Evolutionary conservation across 1,140 invertebrate species (phyloP).

Genomic region (Drosophila obscura): DNA sequence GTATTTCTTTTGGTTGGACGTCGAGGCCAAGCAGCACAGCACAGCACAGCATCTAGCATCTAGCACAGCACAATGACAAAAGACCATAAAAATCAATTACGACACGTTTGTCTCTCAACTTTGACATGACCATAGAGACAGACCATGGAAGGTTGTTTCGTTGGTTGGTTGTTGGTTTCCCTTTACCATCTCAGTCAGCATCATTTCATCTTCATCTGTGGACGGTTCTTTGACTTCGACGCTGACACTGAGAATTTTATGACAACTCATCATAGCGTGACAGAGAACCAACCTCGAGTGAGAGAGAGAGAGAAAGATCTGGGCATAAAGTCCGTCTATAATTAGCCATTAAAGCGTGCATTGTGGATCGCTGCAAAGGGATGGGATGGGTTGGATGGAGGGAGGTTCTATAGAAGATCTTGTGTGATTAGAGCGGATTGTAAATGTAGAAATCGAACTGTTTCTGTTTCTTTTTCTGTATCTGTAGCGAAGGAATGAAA

Average conservation of each 20-base stretch:
- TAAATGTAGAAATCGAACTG: slow-evolving; percentile 26
- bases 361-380: slow-evolving; percentile 55
- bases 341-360: slow-evolving; percentile 81
- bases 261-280: slow-evolving; percentile 82
- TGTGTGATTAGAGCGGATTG: slow-evolving; percentile 40
- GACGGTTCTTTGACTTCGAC: slow-evolving; percentile 5
- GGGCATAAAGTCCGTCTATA: slow-evolving; percentile 70
- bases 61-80: slow-evolving; percentile 56
- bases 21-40: slow-evolving; percentile 48
- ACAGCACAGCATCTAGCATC: too few species aligned
- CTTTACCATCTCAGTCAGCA: neutral
- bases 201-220: slow-evolving; percentile 23
- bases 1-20: slow-evolving; percentile 5
- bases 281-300: slow-evolving; percentile 29
- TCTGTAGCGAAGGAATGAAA: slow-evolving; percentile 9
- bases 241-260: slow-evolving; percentile 76
- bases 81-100: slow-evolving; percentile 82
- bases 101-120: slow-evolving; percentile 78
- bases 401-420: slow-evolving; percentile 34
- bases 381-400: neutral
- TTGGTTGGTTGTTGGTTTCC: neutral
- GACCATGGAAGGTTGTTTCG: slow-evolving; percentile 15
- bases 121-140: slow-evolving; percentile 60
- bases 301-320: neutral
- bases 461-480: slow-evolving; percentile 13